Percentiles rank a stretch among this genome's conserved stretches.
Conservation (phyloP, 1,140 invertebrate species). For the Brachionus paranguensis region DNA sequence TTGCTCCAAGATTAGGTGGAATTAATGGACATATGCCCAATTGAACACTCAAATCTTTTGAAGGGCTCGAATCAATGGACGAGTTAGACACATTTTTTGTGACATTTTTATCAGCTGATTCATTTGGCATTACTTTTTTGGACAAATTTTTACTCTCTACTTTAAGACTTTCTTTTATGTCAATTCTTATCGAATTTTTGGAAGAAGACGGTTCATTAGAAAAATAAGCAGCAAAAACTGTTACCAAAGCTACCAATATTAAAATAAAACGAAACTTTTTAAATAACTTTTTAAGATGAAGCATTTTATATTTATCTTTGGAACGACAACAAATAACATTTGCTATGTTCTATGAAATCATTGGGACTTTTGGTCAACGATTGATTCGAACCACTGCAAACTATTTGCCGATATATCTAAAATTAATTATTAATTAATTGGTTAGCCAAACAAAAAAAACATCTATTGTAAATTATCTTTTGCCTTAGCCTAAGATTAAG, state of each 20-base stretch:
- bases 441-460: neutral
- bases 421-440: neutral
- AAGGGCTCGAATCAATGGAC: neutral
- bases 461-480: neutral
- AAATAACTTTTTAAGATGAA: neutral
- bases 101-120: neutral
- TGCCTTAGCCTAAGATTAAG: neutral
- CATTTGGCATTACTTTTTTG: neutral
- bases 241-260: neutral
- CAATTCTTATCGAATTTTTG: neutral
- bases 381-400: neutral
- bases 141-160: neutral
- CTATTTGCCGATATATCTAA: neutral
- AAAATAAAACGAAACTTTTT: conserved; percentile 1
- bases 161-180: neutral
- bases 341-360: neutral
- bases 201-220: neutral
- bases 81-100: neutral
- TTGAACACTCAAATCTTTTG: neutral
- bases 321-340: neutral
- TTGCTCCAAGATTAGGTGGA: conserved; percentile 9
- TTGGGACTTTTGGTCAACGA: neutral
- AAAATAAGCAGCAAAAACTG: neutral
- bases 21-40: neutral
- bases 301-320: neutral